phyloP scores from a whole-genome alignment of 1,140 invertebrate genomes.

The Leptinotarsa defecta region DNA sequence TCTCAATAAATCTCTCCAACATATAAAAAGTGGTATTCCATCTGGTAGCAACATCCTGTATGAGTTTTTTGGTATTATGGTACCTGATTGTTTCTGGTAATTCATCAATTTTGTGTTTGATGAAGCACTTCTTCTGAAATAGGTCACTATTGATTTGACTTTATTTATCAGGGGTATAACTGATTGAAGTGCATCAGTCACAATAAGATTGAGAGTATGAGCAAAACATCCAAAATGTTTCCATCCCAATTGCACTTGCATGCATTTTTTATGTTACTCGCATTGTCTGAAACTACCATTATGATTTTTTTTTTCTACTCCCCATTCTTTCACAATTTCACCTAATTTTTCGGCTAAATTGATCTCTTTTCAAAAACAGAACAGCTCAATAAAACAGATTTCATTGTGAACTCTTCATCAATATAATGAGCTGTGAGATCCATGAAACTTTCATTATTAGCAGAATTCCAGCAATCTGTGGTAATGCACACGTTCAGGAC shows the following conservation, averaged over 20 bases:
- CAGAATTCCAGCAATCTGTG: slow-evolving; percentile 31
- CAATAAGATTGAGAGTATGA: slow-evolving; percentile 45
- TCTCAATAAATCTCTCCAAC: slow-evolving; percentile 47
- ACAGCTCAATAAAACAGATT: slow-evolving; percentile 33
- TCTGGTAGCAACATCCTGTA: slow-evolving; percentile 45
- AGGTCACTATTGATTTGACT: slow-evolving; percentile 41
- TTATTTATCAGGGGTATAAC: slow-evolving; percentile 20
- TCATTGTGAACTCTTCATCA: slow-evolving; percentile 32
- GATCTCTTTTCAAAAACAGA: slow-evolving; percentile 17
- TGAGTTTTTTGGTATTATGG: neutral
- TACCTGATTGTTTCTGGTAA: slow-evolving; percentile 20
- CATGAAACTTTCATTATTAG: slow-evolving; percentile 33
- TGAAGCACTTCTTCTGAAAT: slow-evolving; percentile 42
- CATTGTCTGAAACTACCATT: slow-evolving; percentile 34
- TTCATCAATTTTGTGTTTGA: slow-evolving; percentile 39
- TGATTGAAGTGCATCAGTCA: slow-evolving; percentile 22
- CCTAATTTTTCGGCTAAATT: slow-evolving; percentile 34
- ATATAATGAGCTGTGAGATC: slow-evolving; percentile 36
- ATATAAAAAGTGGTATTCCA: slow-evolving; percentile 54
- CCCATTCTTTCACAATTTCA: slow-evolving; percentile 39
- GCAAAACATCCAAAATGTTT: slow-evolving; percentile 48
- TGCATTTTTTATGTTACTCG: slow-evolving; percentile 41
- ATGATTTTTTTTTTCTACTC: slow-evolving; percentile 41
- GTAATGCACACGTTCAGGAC: slow-evolving; percentile 12
- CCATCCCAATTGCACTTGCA: slow-evolving; percentile 21